A percentile compares a stretch with the other conserved stretches of the same genome.
Evolutionary conservation across 1,140 invertebrate genomes (phyloP).

Genomic region (Contarinia nasturtii): DNA sequence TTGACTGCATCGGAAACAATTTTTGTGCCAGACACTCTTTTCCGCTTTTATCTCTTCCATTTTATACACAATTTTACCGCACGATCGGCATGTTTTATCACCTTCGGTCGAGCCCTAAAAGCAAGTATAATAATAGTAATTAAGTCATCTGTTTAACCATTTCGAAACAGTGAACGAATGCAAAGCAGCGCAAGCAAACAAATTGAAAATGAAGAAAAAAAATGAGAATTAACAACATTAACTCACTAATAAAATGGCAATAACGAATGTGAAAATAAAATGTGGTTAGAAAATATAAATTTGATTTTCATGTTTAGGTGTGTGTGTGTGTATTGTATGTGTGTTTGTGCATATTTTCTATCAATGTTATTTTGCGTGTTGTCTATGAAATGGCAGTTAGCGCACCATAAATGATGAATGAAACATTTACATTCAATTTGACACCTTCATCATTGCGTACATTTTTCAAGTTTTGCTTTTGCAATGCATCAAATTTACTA

Average conservation of each 20-base stretch:
- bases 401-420: neutral
- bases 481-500: conserved; percentile 51
- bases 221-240: neutral
- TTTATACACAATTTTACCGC: conserved; percentile 76
- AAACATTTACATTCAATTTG: conserved; percentile 39
- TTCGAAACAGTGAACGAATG: neutral
- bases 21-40: conserved; percentile 71
- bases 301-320: too few relatives aligned
- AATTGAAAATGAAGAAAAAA: neutral
- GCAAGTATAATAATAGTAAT: neutral
- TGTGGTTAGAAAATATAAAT: too few relatives aligned
- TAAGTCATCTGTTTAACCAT: neutral
- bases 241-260: neutral
- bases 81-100: conserved; percentile 49
- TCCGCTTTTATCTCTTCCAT: conserved; percentile 87
- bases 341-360: too few relatives aligned
- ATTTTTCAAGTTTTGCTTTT: conserved; percentile 46
- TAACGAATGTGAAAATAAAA: neutral
- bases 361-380: too few relatives aligned
- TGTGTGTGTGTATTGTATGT: too few relatives aligned
- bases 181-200: conserved; percentile 1
- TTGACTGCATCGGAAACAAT: conserved; percentile 76
- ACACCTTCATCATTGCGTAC: conserved; percentile 41
- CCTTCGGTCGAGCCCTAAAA: conserved; percentile 11
- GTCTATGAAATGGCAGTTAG: too few relatives aligned